A percentile compares a stretch with the other conserved stretches of the same genome.
Conservation (phyloP, 2,113 vertebrate species). For the Aythya baeri region DNA sequence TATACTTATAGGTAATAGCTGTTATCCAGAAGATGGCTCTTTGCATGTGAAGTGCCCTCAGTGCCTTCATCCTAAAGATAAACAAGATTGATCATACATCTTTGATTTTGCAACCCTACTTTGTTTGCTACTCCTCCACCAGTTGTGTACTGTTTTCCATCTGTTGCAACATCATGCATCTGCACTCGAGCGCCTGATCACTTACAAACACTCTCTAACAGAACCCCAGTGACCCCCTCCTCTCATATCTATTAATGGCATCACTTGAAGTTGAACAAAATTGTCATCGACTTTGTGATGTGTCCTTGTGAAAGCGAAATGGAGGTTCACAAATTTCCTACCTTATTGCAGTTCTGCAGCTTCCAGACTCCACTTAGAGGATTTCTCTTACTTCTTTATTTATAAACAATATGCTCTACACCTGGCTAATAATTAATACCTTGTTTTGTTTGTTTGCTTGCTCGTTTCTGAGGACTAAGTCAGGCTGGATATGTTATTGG, state of each 20-base stretch:
- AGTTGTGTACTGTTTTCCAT: not conserved
- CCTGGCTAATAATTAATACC: not conserved
- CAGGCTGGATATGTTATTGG: not conserved
- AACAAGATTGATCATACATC: not conserved
- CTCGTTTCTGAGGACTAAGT: not conserved
- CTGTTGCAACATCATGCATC: not conserved
- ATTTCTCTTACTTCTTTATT: not conserved
- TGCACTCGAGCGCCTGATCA: not conserved
- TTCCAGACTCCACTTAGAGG: not conserved
- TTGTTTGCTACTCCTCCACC: not conserved
- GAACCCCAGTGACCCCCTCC: not conserved
- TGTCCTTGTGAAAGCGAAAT: not conserved
- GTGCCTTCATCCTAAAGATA: not conserved
- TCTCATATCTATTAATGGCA: accelerated
- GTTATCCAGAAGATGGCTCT: not conserved
- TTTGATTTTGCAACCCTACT: not conserved
- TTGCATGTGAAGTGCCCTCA: not conserved
- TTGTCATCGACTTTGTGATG: not conserved
- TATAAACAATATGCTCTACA: not conserved
- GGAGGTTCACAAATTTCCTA: not conserved
- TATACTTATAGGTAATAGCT: not conserved
- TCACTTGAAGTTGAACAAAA: not conserved
- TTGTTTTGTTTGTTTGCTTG: no score
- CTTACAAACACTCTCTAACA: not conserved
- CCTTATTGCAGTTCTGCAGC: not conserved